Conservation (phyloP, 2,113 vertebrate genomes). For the Lampris incognitus region DNA sequence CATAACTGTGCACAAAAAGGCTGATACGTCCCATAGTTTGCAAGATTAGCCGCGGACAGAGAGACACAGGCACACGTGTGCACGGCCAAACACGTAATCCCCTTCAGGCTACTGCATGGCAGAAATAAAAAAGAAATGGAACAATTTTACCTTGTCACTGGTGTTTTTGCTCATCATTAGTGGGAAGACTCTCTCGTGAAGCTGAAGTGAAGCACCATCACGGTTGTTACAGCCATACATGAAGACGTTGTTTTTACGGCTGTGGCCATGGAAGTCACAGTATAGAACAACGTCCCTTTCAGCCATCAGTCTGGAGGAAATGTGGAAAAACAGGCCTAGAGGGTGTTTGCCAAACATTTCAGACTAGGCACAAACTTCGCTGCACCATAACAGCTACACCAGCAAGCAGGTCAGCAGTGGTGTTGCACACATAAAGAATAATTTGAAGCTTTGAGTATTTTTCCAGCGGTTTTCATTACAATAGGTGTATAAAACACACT, state of each 20-base stretch:
- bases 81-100: background rate
- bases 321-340: background rate
- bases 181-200: slow-evolving; percentile 88
- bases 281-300: slow-evolving; percentile 90
- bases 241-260: slow-evolving; percentile 91
- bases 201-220: slow-evolving; percentile 37
- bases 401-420: too few species aligned
- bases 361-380: too few species aligned
- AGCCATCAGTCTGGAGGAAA: slow-evolving; percentile 79
- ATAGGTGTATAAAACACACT: too few species aligned
- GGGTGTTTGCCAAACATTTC: background rate
- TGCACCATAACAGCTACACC: too few species aligned
- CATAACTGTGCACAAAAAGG: too few species aligned
- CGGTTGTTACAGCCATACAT: slow-evolving; percentile 89
- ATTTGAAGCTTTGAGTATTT: too few species aligned
- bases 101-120: background rate
- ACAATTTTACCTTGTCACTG: slow-evolving; percentile 84
- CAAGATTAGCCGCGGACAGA: too few species aligned
- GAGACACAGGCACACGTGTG: too few species aligned
- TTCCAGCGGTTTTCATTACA: too few species aligned
- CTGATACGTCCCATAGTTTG: too few species aligned
- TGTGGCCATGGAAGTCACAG: slow-evolving; percentile 95
- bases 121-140: background rate
- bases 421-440: too few species aligned
- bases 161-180: slow-evolving; percentile 97